Percentiles rank a stretch among this genome's conserved stretches.
These are phyloP conservation scores for Achatina immaculata DNA, from an alignment of 1,140 invertebrate species.

Conservation along the genomic window DNA sequence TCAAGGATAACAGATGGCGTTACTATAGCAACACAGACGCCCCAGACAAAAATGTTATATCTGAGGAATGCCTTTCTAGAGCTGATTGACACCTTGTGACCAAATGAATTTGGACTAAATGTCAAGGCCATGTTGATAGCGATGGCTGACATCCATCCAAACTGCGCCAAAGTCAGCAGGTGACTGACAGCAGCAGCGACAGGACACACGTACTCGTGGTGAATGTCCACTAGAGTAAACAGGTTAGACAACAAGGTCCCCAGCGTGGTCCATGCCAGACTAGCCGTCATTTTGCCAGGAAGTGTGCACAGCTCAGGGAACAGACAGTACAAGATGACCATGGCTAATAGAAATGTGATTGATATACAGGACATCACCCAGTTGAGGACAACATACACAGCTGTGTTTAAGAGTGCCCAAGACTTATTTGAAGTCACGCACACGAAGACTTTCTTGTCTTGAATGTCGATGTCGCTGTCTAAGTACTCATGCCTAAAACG, in stretches of 20 bases:
- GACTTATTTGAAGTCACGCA: neutral
- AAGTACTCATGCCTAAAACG: neutral
- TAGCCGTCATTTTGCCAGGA: neutral
- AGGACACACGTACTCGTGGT: neutral
- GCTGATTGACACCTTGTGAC: neutral
- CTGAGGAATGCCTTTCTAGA: neutral
- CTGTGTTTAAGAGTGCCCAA: neutral
- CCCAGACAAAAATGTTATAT: slow-evolving; percentile 10
- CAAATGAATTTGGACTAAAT: neutral
- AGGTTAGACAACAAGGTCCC: neutral
- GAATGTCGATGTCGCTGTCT: neutral
- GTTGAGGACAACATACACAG: neutral
- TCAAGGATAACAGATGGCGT: neutral
- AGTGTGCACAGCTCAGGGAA: neutral
- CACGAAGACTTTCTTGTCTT: neutral
- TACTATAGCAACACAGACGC: neutral
- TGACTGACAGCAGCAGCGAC: neutral
- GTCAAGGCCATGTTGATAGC: slow-evolving; percentile 17
- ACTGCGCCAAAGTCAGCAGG: neutral
- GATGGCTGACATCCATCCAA: slow-evolving; percentile 17
- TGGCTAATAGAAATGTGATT: neutral
- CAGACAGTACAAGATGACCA: neutral
- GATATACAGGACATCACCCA: neutral
- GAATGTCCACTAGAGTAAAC: neutral
- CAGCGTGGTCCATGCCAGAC: slow-evolving; percentile 3